Evolutionary conservation across 92 coral and sea anemone species (phyloP).

Genomic region (Porites lobata): DNA sequence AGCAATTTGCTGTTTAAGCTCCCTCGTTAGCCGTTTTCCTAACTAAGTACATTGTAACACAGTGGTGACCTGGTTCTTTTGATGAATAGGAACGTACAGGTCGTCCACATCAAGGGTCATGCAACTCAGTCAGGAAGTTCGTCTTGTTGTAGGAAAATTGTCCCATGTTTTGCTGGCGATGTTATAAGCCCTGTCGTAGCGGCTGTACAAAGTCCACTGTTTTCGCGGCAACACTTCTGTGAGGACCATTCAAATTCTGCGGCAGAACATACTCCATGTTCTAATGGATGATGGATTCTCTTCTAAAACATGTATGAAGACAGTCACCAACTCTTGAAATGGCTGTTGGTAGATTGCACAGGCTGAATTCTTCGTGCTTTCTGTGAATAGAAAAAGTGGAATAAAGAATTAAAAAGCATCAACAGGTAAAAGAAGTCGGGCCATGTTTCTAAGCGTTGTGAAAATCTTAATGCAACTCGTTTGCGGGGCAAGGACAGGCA

Average conservation of each 20-base stretch:
- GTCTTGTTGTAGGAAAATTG: constrained; percentile 23
- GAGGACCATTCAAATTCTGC: constrained; percentile 40
- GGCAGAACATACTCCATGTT: not conserved
- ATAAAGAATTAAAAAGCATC: too few relatives aligned
- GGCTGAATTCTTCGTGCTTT: too few relatives aligned
- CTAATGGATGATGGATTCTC: too few relatives aligned
- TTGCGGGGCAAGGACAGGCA: too few relatives aligned
- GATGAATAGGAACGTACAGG: not conserved
- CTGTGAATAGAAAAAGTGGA: too few relatives aligned
- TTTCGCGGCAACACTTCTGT: constrained; percentile 55
- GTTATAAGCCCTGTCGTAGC: constrained; percentile 40
- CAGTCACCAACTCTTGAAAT: too few relatives aligned
- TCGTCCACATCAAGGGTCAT: constrained; percentile 67
- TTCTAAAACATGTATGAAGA: too few relatives aligned
- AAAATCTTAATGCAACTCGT: too few relatives aligned
- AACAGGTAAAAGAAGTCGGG: too few relatives aligned
- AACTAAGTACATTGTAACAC: constrained; percentile 43
- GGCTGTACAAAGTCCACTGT: constrained; percentile 49
- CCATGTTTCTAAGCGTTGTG: too few relatives aligned
- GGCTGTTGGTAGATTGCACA: too few relatives aligned
- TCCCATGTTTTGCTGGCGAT: constrained; percentile 3
- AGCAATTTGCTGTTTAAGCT: constrained; percentile 33
- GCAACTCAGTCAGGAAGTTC: constrained; percentile 50
- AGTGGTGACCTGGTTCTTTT: constrained; percentile 34
- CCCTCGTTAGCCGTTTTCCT: constrained; percentile 6